Base-by-base conservation (phyloP, 2,888 invertebrate genomes). In the Nezara viridula region DNA sequence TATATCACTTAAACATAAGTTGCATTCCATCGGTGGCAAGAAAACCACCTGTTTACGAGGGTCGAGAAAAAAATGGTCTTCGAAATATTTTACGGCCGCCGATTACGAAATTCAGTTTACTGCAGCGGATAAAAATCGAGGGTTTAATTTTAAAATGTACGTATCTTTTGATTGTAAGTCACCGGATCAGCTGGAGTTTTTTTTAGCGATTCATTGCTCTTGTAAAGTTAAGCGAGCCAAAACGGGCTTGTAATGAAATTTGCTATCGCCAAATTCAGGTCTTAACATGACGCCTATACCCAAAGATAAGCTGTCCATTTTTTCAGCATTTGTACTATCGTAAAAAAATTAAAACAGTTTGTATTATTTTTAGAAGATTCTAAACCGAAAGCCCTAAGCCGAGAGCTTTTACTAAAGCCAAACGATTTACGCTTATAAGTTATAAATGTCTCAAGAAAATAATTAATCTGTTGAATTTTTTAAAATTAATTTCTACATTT, bases 1-100 rank as follows among this genome's bases (percentile, higher is more conserved):
- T 81, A 40, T 44, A 81, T 21, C 81, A 81, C 81, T 81, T n/a
- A 81, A n/a, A 47, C 24, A 81, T 81, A 47, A 44, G 81, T 81
- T 44, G 81, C 44, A 81, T 81, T 81, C 81, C 81, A 44, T n/a
- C 24, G 44, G 81, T 47, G 81, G 44, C 24, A 81, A 81, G 77
- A 81, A 73, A 37, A 73, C 66, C 66, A 47, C 44, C 81, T 81
- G 66, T 73, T 73, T 81, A 44, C 81, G 44, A 81, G 19, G 60
- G 3, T 16, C 14, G 24, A n/a, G 14, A n/a, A 81, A 81, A 81
- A 44, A 81, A 81, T 44, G 44, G n/a, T 44, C 44, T 44, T 44
- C 3, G 44, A 81, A 81, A 4, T n/a, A 81, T 81, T 81, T 81
- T 81, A 81, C 37, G 44, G 21, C n/a, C 44, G 14, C n/a, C 44